Percentiles rank a stretch among this genome's conserved stretches.
Conservation (phyloP, 1,140 invertebrate genomes). For the Scaptomyza montana region DNA sequence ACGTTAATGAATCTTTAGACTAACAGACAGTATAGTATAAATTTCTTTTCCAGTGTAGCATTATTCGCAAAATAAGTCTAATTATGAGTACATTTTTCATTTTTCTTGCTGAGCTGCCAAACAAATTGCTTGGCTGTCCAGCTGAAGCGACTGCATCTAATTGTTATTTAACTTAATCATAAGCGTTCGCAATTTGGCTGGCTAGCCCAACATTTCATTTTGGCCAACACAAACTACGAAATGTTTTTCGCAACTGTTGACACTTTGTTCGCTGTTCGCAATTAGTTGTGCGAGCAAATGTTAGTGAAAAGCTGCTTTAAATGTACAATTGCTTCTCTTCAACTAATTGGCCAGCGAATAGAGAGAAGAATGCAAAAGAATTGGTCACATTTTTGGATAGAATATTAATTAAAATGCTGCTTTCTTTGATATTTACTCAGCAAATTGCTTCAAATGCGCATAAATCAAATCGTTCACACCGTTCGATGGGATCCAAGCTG, state of each 20-base stretch:
- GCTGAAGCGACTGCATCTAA: constrained; percentile 62
- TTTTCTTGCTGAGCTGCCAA: background rate
- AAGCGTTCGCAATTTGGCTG: constrained; percentile 64
- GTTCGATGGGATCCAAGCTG: constrained; percentile 48
- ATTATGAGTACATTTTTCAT: background rate
- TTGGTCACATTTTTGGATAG: constrained; percentile 4
- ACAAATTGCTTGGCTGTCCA: background rate
- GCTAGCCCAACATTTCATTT: constrained; percentile 15
- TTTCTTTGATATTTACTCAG: constrained; percentile 75
- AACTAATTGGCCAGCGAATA: constrained; percentile 60
- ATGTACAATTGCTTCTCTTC: constrained; percentile 47
- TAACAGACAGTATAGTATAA: too few species aligned
- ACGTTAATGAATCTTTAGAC: too few species aligned
- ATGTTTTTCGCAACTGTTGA: constrained; percentile 68
- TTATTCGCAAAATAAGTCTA: background rate
- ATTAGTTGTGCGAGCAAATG: constrained; percentile 63
- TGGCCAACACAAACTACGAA: constrained; percentile 2
- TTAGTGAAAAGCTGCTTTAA: constrained; percentile 15
- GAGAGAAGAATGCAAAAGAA: background rate
- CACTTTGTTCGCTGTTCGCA: constrained; percentile 80
- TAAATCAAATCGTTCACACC: constrained; percentile 79
- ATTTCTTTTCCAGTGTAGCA: too few species aligned
- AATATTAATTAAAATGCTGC: constrained; percentile 79
- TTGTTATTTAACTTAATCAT: constrained; percentile 77
- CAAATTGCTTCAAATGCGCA: constrained; percentile 80